Base-by-base conservation (phyloP, 2,113 vertebrate genomes). In the Ranitomeya variabilis region DNA sequence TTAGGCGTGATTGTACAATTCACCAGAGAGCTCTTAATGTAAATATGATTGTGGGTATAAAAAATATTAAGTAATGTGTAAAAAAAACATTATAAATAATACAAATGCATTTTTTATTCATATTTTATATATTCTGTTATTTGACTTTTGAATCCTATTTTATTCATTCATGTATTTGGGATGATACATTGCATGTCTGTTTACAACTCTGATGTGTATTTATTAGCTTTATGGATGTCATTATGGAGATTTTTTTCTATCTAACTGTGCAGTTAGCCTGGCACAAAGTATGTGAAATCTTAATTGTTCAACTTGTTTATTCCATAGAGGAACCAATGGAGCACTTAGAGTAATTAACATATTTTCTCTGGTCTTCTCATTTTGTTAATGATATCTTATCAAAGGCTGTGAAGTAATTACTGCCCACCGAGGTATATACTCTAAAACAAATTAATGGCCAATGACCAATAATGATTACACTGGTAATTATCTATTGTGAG, bases 371-470 rank as follows among this genome's bases (percentile, higher is more conserved):
- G 91, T 93, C 90, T 94, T 95, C 93, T 94, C 92, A 95, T 96
- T 95, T 95, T 94, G 93, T 93, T 95, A 95, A 96, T 95, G 94
- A 92, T 95, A 94, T 92, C 86, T 93, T 93, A 95, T 92, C 93
- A 92, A 94, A 94, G 92, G 89, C 92, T 92, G 90, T 92, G 90
- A 88, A 92, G 91, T 94, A 94, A 94, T 95, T 95, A 94, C 93
- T 95, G 94, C 92, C 92, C 93, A 94, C 92, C 89, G 93, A 96
- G 94, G 94, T 95, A 94, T 87, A 90, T 91, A 91, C 37, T 90
- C 92, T 90, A 91, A 93, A 94, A 93, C 93, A 94, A 95, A 95
- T 95, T 95, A 95, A 95, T 95, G 94, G 93, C 94, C 94, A 94
- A 94, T 95, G 95, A 95, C 93, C 94, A 95, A 93, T 93, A 95